Evolutionary conservation across 2,888 invertebrate species (phyloP).

Genomic region (Pseudococcus longispinus): DNA sequence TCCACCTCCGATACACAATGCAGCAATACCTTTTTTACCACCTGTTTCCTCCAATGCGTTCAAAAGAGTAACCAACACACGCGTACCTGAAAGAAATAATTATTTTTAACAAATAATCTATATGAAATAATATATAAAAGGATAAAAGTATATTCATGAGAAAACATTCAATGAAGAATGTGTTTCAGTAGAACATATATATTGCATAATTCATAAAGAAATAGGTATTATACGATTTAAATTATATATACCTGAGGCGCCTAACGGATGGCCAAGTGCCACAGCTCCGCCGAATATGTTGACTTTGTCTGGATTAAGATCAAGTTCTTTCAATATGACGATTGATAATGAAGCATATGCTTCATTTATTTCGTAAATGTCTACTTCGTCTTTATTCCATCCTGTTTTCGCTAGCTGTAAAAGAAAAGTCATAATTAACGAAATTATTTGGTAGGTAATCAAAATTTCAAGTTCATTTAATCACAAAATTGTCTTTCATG

Average conservation of each 20-base stretch:
- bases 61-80: slow-evolving; percentile 76
- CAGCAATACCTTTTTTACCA: slow-evolving; percentile 76
- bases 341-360: slow-evolving; percentile 82
- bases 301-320: slow-evolving; percentile 72
- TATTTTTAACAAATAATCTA: too few relatives aligned
- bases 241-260: slow-evolving; percentile 71
- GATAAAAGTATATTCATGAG: too few relatives aligned
- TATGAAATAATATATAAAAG: too few relatives aligned
- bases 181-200: too few relatives aligned
- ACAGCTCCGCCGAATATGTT: slow-evolving; percentile 85
- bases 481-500: too few relatives aligned
- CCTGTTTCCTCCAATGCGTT: slow-evolving; percentile 72
- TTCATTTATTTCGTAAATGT: slow-evolving; percentile 86
- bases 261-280: slow-evolving; percentile 84
- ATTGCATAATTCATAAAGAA: too few relatives aligned
- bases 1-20: slow-evolving; percentile 84
- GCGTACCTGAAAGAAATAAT: slow-evolving; percentile 62
- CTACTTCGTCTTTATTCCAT: slow-evolving; percentile 75
- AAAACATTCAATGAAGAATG: too few relatives aligned
- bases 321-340: slow-evolving; percentile 71
- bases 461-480: too few relatives aligned
- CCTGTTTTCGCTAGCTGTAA: slow-evolving; percentile 70
- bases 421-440: slow-evolving; percentile 50
- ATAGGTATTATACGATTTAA: neutral
- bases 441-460: too few relatives aligned